Conservation (phyloP, 2,113 vertebrate genomes). For the Neotoma lepida region DNA sequence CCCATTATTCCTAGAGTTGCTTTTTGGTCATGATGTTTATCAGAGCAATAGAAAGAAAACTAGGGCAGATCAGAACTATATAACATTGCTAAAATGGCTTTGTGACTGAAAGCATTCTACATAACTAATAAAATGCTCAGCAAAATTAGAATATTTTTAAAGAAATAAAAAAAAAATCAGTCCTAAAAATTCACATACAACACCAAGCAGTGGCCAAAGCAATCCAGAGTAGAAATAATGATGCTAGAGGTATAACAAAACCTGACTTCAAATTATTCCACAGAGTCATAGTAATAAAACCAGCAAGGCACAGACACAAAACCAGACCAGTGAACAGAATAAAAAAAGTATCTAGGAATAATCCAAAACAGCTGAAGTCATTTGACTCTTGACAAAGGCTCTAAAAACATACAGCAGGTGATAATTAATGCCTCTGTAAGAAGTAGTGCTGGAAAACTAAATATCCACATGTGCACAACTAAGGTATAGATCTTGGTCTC, state of each 20-base stretch:
- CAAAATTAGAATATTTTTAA: neutral
- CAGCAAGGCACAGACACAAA: neutral
- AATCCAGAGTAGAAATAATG: neutral
- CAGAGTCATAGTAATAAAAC: neutral
- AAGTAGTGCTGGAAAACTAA: neutral
- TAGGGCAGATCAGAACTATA: neutral
- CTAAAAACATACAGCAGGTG: neutral
- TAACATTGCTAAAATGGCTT: neutral
- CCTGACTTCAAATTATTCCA: neutral
- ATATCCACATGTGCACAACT: neutral
- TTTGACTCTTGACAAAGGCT: neutral
- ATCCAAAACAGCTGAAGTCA: neutral
- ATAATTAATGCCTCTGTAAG: neutral
- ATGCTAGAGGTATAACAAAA: neutral
- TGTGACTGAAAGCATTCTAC: neutral
- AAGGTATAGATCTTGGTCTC: neutral
- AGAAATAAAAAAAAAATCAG: neutral
- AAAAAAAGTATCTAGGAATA: neutral
- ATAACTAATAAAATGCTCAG: neutral
- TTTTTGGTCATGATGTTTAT: neutral
- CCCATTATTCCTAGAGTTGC: neutral
- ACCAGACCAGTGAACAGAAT: neutral
- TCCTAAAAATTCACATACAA: neutral
- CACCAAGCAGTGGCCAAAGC: no score
- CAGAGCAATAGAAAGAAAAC: neutral